Evolutionary conservation across 2,113 vertebrate genomes (phyloP).

Genomic region (Rhabdornis inornatus): DNA sequence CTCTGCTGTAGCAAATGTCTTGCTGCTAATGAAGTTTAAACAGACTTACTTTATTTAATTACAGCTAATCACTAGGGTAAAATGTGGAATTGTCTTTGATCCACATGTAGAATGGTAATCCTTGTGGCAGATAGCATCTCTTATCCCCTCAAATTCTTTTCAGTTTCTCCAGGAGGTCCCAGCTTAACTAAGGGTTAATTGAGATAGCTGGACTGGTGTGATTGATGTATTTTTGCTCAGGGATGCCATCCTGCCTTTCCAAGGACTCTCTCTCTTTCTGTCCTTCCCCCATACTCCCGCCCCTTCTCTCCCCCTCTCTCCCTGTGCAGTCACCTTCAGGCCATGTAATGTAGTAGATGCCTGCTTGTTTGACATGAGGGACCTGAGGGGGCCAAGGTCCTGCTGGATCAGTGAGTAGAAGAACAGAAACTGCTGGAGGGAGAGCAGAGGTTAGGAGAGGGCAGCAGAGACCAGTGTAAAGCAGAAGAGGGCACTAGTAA

Average conservation of each 20-base stretch:
- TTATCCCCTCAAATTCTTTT: conserved; percentile 84
- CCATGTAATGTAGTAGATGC: conserved; percentile 58
- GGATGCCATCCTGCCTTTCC: conserved; percentile 73
- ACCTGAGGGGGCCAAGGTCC: conserved; percentile 57
- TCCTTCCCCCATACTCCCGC: not conserved
- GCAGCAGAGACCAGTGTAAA: conserved; percentile 72
- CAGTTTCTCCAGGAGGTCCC: conserved; percentile 84
- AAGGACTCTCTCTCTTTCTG: conserved; percentile 5
- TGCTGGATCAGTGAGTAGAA: conserved; percentile 39
- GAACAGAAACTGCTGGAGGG: conserved; percentile 45
- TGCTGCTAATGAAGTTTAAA: conserved; percentile 99
- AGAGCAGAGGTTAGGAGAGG: conserved; percentile 70
- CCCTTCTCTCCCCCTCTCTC: not conserved
- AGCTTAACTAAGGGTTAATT: conserved; percentile 90
- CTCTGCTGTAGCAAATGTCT: conserved; percentile 93
- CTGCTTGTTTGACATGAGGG: conserved; percentile 66
- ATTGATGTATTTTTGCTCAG: conserved; percentile 79
- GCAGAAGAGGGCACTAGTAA: conserved; percentile 74
- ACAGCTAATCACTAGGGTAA: conserved; percentile 92
- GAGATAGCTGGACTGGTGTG: conserved; percentile 75
- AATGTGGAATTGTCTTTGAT: conserved; percentile 97
- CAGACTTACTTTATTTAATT: conserved; percentile 99
- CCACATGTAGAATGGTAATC: conserved; percentile 89
- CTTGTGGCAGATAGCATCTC: conserved; percentile 92
- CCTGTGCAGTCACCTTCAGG: conserved; percentile 56